Conservation (phyloP, 2,113 vertebrate species). For the Lophius piscatorius region DNA sequence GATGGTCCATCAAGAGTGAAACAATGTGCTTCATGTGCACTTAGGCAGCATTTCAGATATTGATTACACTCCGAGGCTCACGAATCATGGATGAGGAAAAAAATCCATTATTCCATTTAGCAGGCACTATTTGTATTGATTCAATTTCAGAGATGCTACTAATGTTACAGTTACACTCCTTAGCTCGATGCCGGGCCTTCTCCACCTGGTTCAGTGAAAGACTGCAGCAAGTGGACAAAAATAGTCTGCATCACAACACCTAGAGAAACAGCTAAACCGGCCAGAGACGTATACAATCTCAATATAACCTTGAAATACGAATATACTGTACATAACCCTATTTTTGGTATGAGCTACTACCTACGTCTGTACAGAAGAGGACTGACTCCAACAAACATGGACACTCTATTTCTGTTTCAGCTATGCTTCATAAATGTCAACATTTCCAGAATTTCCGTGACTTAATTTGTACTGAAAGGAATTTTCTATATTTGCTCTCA, state of each 20-base stretch:
- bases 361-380: not conserved
- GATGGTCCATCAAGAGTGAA: slow-evolving; percentile 55
- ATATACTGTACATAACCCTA: not conserved
- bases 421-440: not conserved
- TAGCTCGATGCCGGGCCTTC: slow-evolving; percentile 53
- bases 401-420: not conserved
- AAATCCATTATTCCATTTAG: slow-evolving; percentile 82
- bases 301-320: slow-evolving; percentile 1
- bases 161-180: slow-evolving; percentile 69
- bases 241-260: slow-evolving; percentile 56
- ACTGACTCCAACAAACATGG: not conserved
- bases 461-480: not conserved
- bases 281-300: slow-evolving; percentile 2
- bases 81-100: slow-evolving; percentile 65
- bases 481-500: not conserved
- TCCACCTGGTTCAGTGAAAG: slow-evolving; percentile 59
- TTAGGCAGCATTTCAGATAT: slow-evolving; percentile 79
- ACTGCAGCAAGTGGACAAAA: slow-evolving; percentile 43
- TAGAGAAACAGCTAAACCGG: slow-evolving; percentile 32
- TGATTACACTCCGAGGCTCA: slow-evolving; percentile 73
- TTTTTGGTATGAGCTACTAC: not conserved
- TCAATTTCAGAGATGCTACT: slow-evolving; percentile 71
- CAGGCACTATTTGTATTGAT: slow-evolving; percentile 76
- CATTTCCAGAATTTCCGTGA: not conserved
- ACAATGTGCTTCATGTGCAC: slow-evolving; percentile 72